Percentiles rank a stretch among this genome's conserved stretches.
phyloP scores from a whole-genome alignment of 2,113 vertebrate genomes.

The Strigops habroptila region DNA sequence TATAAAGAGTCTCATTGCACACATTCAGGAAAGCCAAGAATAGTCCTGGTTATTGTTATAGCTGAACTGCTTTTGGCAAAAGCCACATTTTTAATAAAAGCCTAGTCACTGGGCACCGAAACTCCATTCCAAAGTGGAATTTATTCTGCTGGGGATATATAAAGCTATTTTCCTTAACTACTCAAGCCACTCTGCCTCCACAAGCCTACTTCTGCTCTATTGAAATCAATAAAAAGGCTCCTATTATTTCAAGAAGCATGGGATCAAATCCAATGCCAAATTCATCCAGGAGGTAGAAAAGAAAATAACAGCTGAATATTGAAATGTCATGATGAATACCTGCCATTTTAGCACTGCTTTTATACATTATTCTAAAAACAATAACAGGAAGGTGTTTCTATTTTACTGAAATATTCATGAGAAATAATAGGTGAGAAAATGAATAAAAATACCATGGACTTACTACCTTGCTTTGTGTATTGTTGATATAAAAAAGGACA shows the following conservation, averaged over 20 bases:
- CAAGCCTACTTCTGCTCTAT: background rate
- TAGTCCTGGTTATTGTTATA: background rate
- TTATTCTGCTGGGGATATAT: background rate
- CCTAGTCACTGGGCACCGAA: background rate
- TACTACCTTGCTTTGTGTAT: background rate
- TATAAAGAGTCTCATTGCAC: background rate
- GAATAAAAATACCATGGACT: background rate
- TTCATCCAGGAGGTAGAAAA: background rate
- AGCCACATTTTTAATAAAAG: background rate
- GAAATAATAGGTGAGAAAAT: background rate
- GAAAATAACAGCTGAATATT: background rate
- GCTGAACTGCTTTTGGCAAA: background rate
- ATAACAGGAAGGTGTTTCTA: background rate
- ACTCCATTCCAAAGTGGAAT: background rate
- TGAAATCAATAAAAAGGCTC: background rate
- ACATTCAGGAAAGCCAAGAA: background rate
- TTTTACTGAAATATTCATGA: background rate
- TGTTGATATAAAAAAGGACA: background rate
- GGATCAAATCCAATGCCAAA: background rate
- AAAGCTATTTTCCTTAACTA: background rate
- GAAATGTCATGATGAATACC: background rate
- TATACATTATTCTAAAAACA: background rate
- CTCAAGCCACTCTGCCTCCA: background rate
- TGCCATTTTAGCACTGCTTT: background rate
- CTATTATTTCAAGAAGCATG: conserved; percentile 16